Conservation (phyloP, 2,888 invertebrate species). For the Drosophila setosimentum region DNA sequence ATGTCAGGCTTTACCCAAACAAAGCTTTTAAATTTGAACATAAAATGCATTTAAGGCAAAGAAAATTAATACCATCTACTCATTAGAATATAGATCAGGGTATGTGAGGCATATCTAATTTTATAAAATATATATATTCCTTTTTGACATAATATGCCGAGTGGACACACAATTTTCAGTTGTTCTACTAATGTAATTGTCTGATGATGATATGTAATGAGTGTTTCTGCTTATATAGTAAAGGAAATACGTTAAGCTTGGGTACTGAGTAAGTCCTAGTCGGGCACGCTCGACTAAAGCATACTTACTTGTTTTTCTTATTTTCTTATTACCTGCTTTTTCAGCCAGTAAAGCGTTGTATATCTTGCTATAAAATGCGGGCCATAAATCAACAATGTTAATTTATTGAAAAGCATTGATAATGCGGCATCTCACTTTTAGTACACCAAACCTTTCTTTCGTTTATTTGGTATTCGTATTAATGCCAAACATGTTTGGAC, state of each 20-base stretch:
- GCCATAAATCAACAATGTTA: constrained; percentile 64
- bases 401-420: constrained; percentile 66
- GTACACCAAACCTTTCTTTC: background rate
- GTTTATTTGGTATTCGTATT: constrained; percentile 22
- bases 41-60: background rate
- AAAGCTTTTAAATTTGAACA: background rate
- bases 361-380: constrained; percentile 57
- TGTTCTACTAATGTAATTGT: too few species aligned
- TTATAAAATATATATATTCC: background rate
- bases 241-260: background rate
- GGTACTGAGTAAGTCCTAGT: background rate
- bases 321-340: constrained; percentile 59
- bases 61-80: background rate
- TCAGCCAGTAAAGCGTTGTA: constrained; percentile 57
- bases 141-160: background rate
- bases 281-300: background rate
- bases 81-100: background rate
- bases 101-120: background rate
- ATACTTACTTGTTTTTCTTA: background rate
- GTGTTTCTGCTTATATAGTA: background rate
- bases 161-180: too few species aligned
- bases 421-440: constrained; percentile 41
- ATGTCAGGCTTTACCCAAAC: constrained; percentile 1
- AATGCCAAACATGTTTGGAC: constrained; percentile 37
- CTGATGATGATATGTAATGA: too few species aligned